Evolutionary conservation across 2,797 vertebrate genomes (phyloP).

Genomic region (Neoniphon sammara): DNA sequence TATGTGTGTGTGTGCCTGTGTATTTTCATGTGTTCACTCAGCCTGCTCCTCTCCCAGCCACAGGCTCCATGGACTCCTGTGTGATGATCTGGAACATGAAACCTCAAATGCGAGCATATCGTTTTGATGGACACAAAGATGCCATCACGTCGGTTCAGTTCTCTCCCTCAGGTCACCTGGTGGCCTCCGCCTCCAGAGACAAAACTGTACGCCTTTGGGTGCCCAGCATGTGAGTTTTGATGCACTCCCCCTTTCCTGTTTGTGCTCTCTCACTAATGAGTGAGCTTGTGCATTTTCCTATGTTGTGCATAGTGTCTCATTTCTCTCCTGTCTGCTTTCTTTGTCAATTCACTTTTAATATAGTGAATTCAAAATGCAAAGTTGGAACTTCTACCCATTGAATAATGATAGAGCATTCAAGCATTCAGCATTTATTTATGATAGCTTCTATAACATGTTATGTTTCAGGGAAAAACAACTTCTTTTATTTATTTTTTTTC

Average conservation of each 20-base stretch:
- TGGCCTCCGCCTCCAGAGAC: conserved; percentile 94
- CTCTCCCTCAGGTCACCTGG: conserved; percentile 93
- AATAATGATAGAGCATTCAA: no score
- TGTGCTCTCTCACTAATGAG: neutral
- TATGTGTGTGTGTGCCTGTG: neutral
- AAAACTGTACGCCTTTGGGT: conserved; percentile 97
- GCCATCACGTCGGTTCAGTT: conserved; percentile 90
- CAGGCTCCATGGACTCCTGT: conserved; percentile 92
- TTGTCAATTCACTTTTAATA: no score
- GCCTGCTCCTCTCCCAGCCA: conserved; percentile 76
- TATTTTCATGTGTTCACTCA: neutral
- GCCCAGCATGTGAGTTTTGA: conserved; percentile 89
- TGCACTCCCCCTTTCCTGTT: neutral
- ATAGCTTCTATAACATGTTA: no score
- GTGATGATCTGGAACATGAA: conserved; percentile 98
- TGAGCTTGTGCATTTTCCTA: no score
- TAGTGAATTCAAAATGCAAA: no score
- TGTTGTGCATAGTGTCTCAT: neutral
- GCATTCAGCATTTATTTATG: no score
- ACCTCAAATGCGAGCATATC: conserved; percentile 92
- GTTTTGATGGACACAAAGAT: conserved; percentile 94
- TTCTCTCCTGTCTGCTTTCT: neutral
- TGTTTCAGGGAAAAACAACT: no score
- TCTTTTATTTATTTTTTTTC: no score
- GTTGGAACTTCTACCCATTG: no score